Percentiles rank a stretch among this genome's conserved stretches.
Evolutionary conservation across 2,113 vertebrate species (phyloP).

Genomic region (Ochotona princeps): DNA sequence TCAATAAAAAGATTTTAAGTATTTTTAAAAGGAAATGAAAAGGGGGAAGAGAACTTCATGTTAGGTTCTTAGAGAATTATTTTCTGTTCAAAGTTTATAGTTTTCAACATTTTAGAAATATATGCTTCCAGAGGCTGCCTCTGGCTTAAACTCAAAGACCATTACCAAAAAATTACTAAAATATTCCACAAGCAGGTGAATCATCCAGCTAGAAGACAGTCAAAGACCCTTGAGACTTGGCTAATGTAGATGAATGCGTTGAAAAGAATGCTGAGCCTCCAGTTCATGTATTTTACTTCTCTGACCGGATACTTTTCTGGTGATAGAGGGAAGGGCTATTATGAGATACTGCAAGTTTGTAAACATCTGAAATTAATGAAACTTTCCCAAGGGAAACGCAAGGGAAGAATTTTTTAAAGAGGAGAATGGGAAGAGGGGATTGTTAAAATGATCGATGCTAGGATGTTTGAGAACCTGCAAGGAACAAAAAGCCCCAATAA

Average conservation of each 20-base stretch:
- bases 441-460: conserved; percentile 65
- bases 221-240: conserved; percentile 18
- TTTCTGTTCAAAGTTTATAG: conserved; percentile 28
- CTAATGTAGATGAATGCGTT: conserved; percentile 36
- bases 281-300: conserved; percentile 49
- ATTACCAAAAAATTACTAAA: conserved; percentile 52
- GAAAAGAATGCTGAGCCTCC: conserved; percentile 46
- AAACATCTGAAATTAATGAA: conserved; percentile 59
- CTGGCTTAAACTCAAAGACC: conserved; percentile 43
- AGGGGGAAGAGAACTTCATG: neutral
- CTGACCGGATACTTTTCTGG: conserved; percentile 57
- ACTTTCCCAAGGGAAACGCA: conserved; percentile 53
- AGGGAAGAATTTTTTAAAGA: conserved; percentile 36
- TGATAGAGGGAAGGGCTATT: neutral
- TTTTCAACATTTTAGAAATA: conserved; percentile 45
- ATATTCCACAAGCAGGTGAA: conserved; percentile 55
- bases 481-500: conserved; percentile 48
- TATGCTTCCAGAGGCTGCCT: neutral
- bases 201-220: conserved; percentile 34
- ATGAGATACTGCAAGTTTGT: conserved; percentile 59
- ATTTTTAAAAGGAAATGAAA: neutral
- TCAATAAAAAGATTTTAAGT: conserved; percentile 5
- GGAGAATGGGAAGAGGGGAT: conserved; percentile 40
- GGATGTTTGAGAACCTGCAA: conserved; percentile 59
- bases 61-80: neutral